phyloP scores from a whole-genome alignment of 2,113 vertebrate genomes.

The Oreochromis niloticus region DNA sequence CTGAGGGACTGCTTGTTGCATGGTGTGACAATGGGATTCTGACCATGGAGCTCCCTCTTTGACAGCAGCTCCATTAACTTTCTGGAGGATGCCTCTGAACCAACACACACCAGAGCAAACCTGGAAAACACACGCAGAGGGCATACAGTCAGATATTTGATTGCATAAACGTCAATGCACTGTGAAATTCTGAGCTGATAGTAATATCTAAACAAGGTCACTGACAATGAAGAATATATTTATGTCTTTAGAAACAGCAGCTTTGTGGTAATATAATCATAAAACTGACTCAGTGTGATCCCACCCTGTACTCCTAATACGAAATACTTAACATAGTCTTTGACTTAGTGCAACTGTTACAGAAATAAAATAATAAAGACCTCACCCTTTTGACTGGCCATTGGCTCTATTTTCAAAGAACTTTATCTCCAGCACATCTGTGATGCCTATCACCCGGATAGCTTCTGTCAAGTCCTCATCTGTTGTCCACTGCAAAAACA shows the following conservation, averaged over 20 bases:
- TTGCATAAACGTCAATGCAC: not conserved
- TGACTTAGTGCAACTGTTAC: not conserved
- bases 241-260: not conserved
- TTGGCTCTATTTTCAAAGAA: slow-evolving; percentile 99
- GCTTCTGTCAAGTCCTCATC: slow-evolving; percentile 98
- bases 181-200: not conserved
- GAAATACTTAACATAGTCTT: not conserved
- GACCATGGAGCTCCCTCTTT: slow-evolving; percentile 95
- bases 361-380: not conserved
- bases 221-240: not conserved
- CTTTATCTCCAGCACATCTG: slow-evolving; percentile 97
- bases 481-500: slow-evolving; percentile 90
- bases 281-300: not conserved
- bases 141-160: not conserved
- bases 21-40: slow-evolving; percentile 95
- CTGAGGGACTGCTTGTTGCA: slow-evolving; percentile 99
- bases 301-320: not conserved
- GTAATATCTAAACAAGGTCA: not conserved
- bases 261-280: not conserved
- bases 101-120: slow-evolving; percentile 96
- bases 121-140: slow-evolving; percentile 54
- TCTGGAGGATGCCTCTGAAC: slow-evolving; percentile 93
- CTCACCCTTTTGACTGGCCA: slow-evolving; percentile 97
- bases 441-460: slow-evolving; percentile 92
- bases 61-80: slow-evolving; percentile 95